Evolutionary conservation across 2,797 vertebrate species (phyloP), one percentile per base, ranked within the genome.

Genomic region (Hydrocynus forskahlii): DNA sequence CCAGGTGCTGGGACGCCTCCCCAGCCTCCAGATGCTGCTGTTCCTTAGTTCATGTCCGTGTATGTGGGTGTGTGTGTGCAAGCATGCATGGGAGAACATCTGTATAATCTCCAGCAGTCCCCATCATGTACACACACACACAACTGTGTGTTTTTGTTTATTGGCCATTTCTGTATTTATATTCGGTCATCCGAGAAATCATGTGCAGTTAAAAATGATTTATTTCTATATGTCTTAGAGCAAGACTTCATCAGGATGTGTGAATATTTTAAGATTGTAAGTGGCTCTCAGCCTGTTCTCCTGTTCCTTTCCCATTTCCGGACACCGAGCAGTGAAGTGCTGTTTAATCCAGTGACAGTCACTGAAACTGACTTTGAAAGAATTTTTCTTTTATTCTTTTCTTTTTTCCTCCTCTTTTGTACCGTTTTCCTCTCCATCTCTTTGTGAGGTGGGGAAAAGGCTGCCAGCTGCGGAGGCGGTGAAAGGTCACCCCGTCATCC

Each of bases 21-120:
- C 87, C 94, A 92, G 92, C 10, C 90, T 96, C 96, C 97, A 98
- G 96, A 96, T 98, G 97, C 95, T 97, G 96, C 95, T 93, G 91
- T 89, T 88, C 62, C 79, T 57, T 35, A 43, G 57, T 78, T 71
- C 72, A 57, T 10, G 5, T 38, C 7, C 23, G 13, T 54, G 23
- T 76, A 43, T 80, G 59, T 67, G 19, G 72, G 64, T 63, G 60
- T 66, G 43, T 43, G 43, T 43, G 43, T 43, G 43, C 5, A 6
- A 0, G 43, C 5, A 6, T 43, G 60, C 19, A 21, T 55, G 25
- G 2, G 17, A 45, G 23, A 45, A 2, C 66, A 68, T 21, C 54
- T 81, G 13, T 75, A 29, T 23, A 55, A n/a, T 25, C 54, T 21
- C 70, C 29, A 25, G 21, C 21, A 25, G 12, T 62, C 64, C 17